Evolutionary conservation across 2,113 vertebrate genomes (phyloP), one percentile per base, ranked within the genome.

Genomic region (Propithecus coquereli): DNA sequence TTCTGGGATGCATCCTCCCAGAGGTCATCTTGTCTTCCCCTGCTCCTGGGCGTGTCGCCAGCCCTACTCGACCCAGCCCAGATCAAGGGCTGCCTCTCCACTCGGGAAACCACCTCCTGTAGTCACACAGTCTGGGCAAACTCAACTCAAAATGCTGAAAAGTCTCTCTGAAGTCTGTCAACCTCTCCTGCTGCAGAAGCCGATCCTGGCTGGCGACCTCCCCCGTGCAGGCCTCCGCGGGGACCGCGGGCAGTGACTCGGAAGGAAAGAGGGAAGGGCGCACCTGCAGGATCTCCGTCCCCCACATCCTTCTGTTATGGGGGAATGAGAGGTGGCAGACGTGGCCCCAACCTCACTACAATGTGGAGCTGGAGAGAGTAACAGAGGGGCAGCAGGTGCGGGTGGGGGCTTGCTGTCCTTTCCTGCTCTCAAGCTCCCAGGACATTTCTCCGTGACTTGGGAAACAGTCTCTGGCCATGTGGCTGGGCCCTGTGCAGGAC

Each of bases 21-120:
- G n/a, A 94, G 93, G 94, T 81, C 90, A 81, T 65, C 86, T 30
- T 40, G 30, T 87, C 80, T 79, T 84, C 34, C 68, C 65, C 76
- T 74, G 92, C 61, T 84, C 87, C 94, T 34, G 18, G 96, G 97
- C 71, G 22, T n/a, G 47, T 8, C 37, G 73, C 91, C 81, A 74
- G 63, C 45, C 65, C 86, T 66, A 2, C 84, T 45, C 76, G 79
- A 54, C 66, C 87, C 88, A 74, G n/a, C 77, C 27, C 52, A 50
- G 95, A 84, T 93, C 91, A 91, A 34, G 87, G 80, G 79, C 16
- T 79, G 63, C 45, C 82, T 93, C 80, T 90, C 50, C 22, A 43
- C 83, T 89, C 83, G 68, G 95, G 95, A 97, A 97, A 96, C 73
- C 74, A 96, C 88, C 97, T 94, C 37, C 50, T 83, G 22, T 88